Percentiles rank a stretch among this genome's conserved stretches.
phyloP scores from a whole-genome alignment of 2,113 vertebrate genomes.

The Blennius ocellaris region DNA sequence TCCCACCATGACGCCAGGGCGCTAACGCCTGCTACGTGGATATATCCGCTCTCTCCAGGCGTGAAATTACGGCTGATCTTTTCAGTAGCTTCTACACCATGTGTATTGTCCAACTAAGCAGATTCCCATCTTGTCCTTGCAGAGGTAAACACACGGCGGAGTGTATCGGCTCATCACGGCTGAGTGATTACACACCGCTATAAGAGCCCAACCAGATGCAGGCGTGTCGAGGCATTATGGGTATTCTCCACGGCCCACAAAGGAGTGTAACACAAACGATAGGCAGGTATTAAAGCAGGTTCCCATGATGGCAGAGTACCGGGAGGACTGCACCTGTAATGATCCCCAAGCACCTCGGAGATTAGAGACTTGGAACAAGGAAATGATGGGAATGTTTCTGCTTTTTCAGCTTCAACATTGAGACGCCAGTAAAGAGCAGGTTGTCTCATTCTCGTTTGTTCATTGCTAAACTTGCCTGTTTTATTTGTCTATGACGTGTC shows the following conservation, averaged over 20 bases:
- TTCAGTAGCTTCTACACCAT: conserved; percentile 19
- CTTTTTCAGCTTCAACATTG: no score
- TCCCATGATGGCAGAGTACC: background rate
- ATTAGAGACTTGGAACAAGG: no score
- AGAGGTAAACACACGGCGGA: conserved; percentile 12
- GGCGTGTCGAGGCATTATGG: background rate
- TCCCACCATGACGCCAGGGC: conserved; percentile 25
- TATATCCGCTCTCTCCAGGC: conserved; percentile 51
- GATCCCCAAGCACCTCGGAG: background rate
- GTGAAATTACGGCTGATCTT: conserved; percentile 69
- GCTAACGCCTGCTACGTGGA: conserved; percentile 22
- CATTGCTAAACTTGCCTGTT: no score
- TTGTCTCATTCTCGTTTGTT: no score
- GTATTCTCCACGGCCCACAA: conserved; percentile 6
- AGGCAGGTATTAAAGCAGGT: conserved; percentile 11
- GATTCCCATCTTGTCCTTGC: conserved; percentile 45
- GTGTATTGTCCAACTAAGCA: conserved; percentile 56
- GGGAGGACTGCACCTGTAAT: background rate
- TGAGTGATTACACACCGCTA: conserved; percentile 22
- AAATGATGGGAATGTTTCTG: no score
- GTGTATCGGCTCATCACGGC: conserved; percentile 33
- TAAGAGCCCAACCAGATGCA: conserved; percentile 24
- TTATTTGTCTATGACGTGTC: no score
- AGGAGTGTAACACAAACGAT: background rate
- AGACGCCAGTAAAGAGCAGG: no score